A percentile compares a stretch with the other conserved stretches of the same genome.
Evolutionary conservation across 2,888 invertebrate species (phyloP).

Genomic region (Bunonema sp.): DNA sequence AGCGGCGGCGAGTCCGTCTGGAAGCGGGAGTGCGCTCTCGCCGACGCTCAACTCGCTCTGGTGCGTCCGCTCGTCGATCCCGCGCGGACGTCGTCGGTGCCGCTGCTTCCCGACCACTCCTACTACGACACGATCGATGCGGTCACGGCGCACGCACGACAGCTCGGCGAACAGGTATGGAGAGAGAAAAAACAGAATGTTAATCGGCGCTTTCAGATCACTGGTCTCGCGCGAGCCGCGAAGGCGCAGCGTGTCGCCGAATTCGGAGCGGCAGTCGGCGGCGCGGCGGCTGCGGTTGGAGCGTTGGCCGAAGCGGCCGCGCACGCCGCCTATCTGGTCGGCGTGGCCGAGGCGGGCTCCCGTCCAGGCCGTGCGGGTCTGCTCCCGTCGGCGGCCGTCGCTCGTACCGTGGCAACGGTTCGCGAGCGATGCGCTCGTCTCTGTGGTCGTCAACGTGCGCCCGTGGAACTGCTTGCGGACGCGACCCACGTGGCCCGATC

Average conservation of each 20-base stretch:
- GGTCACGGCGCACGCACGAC: slow-evolving; percentile 71
- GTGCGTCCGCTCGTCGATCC: no score
- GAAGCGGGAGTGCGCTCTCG: no score
- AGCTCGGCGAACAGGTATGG: slow-evolving; percentile 50
- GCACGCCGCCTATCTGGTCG: slow-evolving; percentile 80
- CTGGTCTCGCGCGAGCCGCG: slow-evolving; percentile 78
- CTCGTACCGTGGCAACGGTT: no score
- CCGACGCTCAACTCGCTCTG: no score
- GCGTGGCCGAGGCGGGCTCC: slow-evolving; percentile 62
- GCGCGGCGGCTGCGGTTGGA: slow-evolving; percentile 72
- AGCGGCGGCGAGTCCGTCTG: no score
- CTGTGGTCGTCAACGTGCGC: no score
- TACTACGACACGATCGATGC: slow-evolving; percentile 84
- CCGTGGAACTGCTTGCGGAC: slow-evolving; percentile 62
- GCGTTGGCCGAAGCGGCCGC: slow-evolving; percentile 80
- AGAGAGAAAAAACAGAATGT: slow-evolving; percentile 1
- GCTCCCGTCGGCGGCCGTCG: slow-evolving; percentile 60
- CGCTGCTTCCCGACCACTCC: no score
- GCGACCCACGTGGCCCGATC: slow-evolving; percentile 87
- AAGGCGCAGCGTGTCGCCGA: slow-evolving; percentile 50
- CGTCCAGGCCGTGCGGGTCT: background rate
- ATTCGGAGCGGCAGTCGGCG: slow-evolving; percentile 50
- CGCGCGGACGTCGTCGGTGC: no score
- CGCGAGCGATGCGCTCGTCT: no score
- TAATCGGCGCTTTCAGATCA: slow-evolving; percentile 63